Percentiles rank a stretch among this genome's conserved stretches.
Evolutionary conservation across 2,888 invertebrate genomes (phyloP).

Genomic region (Drosophila atripex): DNA sequence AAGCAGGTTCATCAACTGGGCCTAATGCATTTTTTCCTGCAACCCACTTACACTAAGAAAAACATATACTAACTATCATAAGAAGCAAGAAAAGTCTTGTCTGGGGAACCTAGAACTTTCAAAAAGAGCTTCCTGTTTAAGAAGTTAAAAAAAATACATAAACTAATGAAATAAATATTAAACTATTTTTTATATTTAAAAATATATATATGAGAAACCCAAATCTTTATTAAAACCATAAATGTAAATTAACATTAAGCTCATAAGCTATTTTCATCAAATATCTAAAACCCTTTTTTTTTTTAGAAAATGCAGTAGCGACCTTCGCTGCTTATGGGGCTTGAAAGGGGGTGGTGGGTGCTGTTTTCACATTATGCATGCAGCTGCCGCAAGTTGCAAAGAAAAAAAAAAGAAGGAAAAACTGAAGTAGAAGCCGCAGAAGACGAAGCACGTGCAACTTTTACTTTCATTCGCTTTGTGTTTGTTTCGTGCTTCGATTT

Average conservation of each 20-base stretch:
- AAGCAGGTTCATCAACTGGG: conserved; percentile 30
- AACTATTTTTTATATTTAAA: background rate
- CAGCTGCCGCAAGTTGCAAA: conserved; percentile 65
- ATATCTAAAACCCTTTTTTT: background rate
- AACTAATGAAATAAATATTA: background rate
- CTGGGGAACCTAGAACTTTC: too few relatives aligned
- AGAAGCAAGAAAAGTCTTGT: too few relatives aligned
- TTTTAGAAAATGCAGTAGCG: conserved; percentile 48
- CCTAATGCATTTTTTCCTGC: conserved; percentile 33
- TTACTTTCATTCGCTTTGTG: conserved; percentile 69
- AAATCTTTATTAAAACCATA: too few relatives aligned
- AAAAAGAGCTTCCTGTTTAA: background rate
- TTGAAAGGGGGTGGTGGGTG: background rate
- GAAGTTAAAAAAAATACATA: background rate
- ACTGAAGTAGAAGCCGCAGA: conserved; percentile 13
- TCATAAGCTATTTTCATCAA: conserved; percentile 19
- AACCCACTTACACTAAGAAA: background rate
- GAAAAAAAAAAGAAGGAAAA: conserved; percentile 17
- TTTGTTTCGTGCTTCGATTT: conserved; percentile 66
- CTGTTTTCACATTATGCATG: conserved; percentile 69
- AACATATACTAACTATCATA: background rate
- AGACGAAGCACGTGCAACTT: conserved; percentile 59
- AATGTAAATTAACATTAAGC: too few relatives aligned
- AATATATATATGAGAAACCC: background rate
- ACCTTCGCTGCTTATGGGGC: conserved; percentile 2